A percentile compares a stretch with the other conserved stretches of the same genome.
Evolutionary conservation across 2,888 invertebrate species (phyloP).

Genomic region (Nomada ferruginata): DNA sequence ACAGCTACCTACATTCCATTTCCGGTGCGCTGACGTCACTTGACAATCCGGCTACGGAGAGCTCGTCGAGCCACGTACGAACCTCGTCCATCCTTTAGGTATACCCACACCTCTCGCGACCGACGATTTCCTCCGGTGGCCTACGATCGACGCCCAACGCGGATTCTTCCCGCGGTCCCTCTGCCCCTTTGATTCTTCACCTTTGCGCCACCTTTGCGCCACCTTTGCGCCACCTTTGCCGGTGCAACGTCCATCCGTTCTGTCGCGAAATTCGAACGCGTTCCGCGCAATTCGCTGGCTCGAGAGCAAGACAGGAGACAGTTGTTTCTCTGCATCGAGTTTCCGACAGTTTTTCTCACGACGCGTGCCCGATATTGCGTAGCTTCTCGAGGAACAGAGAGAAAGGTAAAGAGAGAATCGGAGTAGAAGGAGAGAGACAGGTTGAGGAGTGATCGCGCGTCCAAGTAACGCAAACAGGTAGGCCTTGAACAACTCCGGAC

Average conservation of each 20-base stretch:
- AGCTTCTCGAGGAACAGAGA: constrained; percentile 23
- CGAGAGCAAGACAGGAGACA: background rate
- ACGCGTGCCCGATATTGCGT: constrained; percentile 53
- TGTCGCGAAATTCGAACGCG: background rate
- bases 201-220: background rate
- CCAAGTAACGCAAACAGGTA: constrained; percentile 77
- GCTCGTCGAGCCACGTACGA: constrained; percentile 71
- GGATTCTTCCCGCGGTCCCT: background rate
- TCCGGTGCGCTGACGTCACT: constrained; percentile 83
- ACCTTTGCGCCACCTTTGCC: background rate
- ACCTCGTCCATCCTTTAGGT: constrained; percentile 67
- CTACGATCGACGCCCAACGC: constrained; percentile 50
- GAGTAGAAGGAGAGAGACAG: constrained; percentile 5
- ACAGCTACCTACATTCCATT: constrained; percentile 84
- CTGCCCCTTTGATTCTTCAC: background rate
- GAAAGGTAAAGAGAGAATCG: constrained; percentile 13
- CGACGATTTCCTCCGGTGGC: constrained; percentile 48
- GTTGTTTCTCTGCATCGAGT: constrained; percentile 23
- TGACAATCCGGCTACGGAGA: constrained; percentile 78
- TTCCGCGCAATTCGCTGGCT: background rate
- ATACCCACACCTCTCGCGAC: constrained; percentile 56
- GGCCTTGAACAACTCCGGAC: constrained; percentile 83
- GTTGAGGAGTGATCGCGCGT: constrained; percentile 69
- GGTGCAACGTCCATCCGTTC: too few relatives aligned
- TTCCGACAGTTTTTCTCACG: constrained; percentile 39